A percentile compares a stretch with the other conserved stretches of the same genome.
phyloP scores from a whole-genome alignment of 2,797 vertebrate genomes.

The Poecilia wingei region DNA sequence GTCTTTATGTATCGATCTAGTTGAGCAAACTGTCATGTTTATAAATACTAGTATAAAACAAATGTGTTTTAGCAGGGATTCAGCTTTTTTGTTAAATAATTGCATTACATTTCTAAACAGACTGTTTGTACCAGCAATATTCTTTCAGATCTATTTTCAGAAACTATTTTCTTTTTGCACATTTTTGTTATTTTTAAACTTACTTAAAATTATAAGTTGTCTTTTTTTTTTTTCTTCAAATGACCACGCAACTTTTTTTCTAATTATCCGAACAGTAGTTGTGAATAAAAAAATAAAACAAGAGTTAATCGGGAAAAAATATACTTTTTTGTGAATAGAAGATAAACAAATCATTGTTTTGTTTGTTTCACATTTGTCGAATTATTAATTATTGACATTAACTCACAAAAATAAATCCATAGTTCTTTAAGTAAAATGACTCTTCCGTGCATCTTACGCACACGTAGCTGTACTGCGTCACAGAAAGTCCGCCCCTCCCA shows the following conservation, averaged over 20 bases:
- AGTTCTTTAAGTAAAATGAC: not conserved
- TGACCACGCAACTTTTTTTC: too few species aligned
- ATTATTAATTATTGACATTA: not conserved
- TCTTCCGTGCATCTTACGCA: not conserved
- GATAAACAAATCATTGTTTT: too few species aligned
- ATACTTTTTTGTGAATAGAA: too few species aligned
- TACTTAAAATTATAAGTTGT: too few species aligned
- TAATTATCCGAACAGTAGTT: too few species aligned
- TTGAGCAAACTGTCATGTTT: not conserved
- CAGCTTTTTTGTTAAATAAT: not conserved
- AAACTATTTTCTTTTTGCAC: not conserved
- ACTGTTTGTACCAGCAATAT: not conserved
- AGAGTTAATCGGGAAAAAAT: not conserved
- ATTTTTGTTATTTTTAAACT: not conserved
- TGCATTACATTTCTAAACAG: not conserved
- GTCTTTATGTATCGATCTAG: too few species aligned
- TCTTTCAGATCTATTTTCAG: not conserved
- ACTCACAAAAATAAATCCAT: not conserved
- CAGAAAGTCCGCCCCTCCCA: conserved; percentile 20
- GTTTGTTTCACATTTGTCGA: not conserved
- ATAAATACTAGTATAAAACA: not conserved
- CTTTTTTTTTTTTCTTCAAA: too few species aligned
- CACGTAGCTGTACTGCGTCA: not conserved
- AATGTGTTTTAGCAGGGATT: not conserved
- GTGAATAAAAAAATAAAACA: too few species aligned